Evolutionary conservation across 1,140 invertebrate genomes (phyloP).

Genomic region (Drosophila bocqueti): DNA sequence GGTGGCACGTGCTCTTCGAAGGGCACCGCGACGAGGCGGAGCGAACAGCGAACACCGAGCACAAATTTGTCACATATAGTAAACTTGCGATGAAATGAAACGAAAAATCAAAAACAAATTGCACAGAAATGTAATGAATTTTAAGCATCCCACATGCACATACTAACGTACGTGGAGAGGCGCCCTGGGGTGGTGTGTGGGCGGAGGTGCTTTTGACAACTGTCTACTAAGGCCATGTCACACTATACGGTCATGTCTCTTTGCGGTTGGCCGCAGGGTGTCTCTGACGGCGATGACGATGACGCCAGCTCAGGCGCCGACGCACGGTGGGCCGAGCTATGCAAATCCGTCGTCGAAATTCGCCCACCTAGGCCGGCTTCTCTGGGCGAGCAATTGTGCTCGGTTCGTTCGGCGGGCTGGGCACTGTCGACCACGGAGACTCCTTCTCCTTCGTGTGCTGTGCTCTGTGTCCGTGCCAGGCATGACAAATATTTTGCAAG

Average conservation of each 20-base stretch:
- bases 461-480: constrained; percentile 68
- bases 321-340: constrained; percentile 27
- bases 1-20: constrained; percentile 47
- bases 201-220: constrained; percentile 70
- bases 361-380: neutral
- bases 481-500: constrained; percentile 80
- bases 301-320: constrained; percentile 20
- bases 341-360: neutral
- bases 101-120: constrained; percentile 83
- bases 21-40: constrained; percentile 1
- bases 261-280: constrained; percentile 80
- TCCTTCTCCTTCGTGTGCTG: constrained; percentile 61
- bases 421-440: constrained; percentile 44
- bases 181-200: constrained; percentile 10
- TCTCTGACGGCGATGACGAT: constrained; percentile 68
- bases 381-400: neutral
- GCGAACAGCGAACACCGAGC: neutral
- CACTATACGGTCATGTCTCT: constrained; percentile 78
- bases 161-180: constrained; percentile 15
- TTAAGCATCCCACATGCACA: constrained; percentile 74
- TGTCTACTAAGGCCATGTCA: constrained; percentile 80
- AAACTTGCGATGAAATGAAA: constrained; percentile 76
- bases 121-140: constrained; percentile 81
- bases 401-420: neutral
- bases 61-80: constrained; percentile 53